These are phyloP conservation scores for Furcula furcula DNA, from an alignment of 2,888 invertebrate species.

Conservation along the genomic window DNA sequence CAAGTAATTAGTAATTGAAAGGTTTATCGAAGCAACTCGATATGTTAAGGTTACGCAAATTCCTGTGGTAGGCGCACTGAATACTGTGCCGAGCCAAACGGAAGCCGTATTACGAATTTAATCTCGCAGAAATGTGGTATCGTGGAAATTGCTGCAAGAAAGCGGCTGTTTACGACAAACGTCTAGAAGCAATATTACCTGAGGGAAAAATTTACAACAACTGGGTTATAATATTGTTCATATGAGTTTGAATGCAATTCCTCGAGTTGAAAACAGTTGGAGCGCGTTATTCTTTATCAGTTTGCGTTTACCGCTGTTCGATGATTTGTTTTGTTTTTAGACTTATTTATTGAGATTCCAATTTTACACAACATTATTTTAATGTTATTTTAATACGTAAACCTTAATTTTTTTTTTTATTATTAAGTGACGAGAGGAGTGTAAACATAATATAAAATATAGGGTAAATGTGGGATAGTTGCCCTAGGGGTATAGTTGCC, in stretches of 20 bases:
- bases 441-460: too few species aligned
- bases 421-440: too few species aligned
- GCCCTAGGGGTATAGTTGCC: too few species aligned
- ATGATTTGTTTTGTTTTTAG: slow-evolving; percentile 14
- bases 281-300: slow-evolving; percentile 9
- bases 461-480: too few species aligned
- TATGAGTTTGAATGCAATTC: slow-evolving; percentile 29
- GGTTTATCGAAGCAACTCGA: slow-evolving; percentile 18
- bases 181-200: slow-evolving; percentile 50
- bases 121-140: slow-evolving; percentile 78
- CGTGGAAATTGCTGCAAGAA: slow-evolving; percentile 70
- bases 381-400: too few species aligned
- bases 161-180: slow-evolving; percentile 68
- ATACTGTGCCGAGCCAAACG: slow-evolving; percentile 62
- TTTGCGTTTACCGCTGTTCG: slow-evolving; percentile 10
- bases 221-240: slow-evolving; percentile 43
- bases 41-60: slow-evolving; percentile 32
- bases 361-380: too few species aligned
- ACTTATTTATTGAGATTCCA: too few species aligned
- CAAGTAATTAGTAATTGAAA: too few species aligned
- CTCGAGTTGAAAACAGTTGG: slow-evolving; percentile 10
- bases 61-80: slow-evolving; percentile 59
- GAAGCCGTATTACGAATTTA: slow-evolving; percentile 75
- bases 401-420: too few species aligned
- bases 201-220: slow-evolving; percentile 46